Conservation (phyloP, 2,888 invertebrate genomes). For the Tachina lurida region DNA sequence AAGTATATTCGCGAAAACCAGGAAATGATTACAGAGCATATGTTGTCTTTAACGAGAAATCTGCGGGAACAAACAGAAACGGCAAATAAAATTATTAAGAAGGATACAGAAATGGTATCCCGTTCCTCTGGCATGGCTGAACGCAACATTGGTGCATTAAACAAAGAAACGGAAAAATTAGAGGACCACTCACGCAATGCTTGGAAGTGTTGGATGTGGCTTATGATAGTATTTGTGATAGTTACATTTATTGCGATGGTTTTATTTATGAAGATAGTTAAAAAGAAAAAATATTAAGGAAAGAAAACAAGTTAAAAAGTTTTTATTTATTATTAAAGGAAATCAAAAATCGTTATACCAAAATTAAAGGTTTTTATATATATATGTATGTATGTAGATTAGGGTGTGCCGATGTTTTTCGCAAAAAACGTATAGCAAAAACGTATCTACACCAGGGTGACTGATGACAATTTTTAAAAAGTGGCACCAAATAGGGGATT, state of each 20-base stretch:
- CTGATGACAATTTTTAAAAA: no score
- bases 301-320: conserved; percentile 13
- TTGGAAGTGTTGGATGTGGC: conserved; percentile 98
- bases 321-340: conserved; percentile 8
- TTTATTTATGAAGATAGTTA: conserved; percentile 95
- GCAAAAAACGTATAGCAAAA: no score
- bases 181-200: conserved; percentile 93
- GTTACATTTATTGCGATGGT: conserved; percentile 96
- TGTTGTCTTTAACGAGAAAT: conserved; percentile 93
- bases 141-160: conserved; percentile 89
- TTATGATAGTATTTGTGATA: conserved; percentile 93
- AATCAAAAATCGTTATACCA: no score
- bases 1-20: conserved; percentile 95
- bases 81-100: conserved; percentile 94
- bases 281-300: conserved; percentile 84
- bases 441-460: no score
- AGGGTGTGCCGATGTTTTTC: no score
- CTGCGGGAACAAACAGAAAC: conserved; percentile 95
- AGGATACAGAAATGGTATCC: conserved; percentile 92
- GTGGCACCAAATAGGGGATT: no score
- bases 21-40: conserved; percentile 96
- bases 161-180: conserved; percentile 91
- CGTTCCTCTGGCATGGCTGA: conserved; percentile 92
- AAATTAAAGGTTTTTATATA: no score
- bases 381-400: no score